Conservation (phyloP, 2,888 invertebrate genomes). For the Drosophila suboccidentalis region DNA sequence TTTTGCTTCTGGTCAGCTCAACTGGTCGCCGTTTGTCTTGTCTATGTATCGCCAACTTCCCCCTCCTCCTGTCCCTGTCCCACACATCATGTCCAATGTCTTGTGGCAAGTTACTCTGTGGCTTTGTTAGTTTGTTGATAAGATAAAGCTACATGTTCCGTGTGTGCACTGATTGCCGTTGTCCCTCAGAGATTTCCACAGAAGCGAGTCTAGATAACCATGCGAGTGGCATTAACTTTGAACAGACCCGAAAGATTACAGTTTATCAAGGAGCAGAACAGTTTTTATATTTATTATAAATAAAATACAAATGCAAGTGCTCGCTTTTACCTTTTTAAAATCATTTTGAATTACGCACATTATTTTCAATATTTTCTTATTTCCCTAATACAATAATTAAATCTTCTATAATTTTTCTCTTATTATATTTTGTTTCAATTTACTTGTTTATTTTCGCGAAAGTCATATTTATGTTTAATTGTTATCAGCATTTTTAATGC, state of each 20-base stretch:
- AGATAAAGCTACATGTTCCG: constrained; percentile 62
- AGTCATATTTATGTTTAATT: too few relatives aligned
- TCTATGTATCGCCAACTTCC: constrained; percentile 16
- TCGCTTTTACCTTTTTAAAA: too few relatives aligned
- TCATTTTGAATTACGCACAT: too few relatives aligned
- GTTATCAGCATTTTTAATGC: too few relatives aligned
- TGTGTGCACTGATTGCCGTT: constrained; percentile 37
- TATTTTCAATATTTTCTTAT: too few relatives aligned
- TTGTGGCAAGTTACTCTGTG: constrained; percentile 54
- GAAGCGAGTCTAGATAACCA: constrained; percentile 22
- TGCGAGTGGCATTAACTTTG: constrained; percentile 10
- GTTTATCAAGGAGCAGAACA: not conserved
- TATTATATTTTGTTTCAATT: too few relatives aligned
- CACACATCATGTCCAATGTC: constrained; percentile 19
- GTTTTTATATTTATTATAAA: not conserved
- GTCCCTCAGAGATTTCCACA: constrained; percentile 35
- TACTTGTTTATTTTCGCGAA: too few relatives aligned
- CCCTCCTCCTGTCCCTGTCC: not conserved
- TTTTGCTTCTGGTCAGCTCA: constrained; percentile 43
- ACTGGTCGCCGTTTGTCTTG: constrained; percentile 59
- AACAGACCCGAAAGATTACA: not conserved
- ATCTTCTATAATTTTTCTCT: too few relatives aligned
- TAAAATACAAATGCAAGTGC: too few relatives aligned
- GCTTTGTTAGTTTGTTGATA: constrained; percentile 63
- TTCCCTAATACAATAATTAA: too few relatives aligned